Evolutionary conservation across 2,888 invertebrate genomes (phyloP).

Genomic region (Drosophila longiperda): DNA sequence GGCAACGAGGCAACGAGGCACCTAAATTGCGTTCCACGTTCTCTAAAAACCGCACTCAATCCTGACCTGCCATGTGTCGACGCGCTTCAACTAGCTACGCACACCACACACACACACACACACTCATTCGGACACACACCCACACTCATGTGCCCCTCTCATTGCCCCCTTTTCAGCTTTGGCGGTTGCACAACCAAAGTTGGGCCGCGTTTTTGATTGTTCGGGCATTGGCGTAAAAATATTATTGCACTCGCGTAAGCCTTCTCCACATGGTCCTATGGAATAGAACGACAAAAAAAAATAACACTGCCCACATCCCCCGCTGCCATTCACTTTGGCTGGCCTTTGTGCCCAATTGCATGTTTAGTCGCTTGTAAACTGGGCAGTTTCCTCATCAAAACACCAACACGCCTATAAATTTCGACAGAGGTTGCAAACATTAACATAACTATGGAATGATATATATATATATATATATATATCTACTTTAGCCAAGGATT

Average conservation of each 20-base stretch:
- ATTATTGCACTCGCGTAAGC: slow-evolving; percentile 62
- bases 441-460: not conserved
- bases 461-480: not conserved
- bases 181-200: slow-evolving; percentile 57
- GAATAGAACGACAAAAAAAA: not conserved
- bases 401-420: not conserved
- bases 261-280: slow-evolving; percentile 16
- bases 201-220: slow-evolving; percentile 58
- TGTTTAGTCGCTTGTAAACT: slow-evolving; percentile 48
- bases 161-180: slow-evolving; percentile 34
- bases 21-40: slow-evolving; percentile 4
- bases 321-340: not conserved
- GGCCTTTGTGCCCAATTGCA: slow-evolving; percentile 35
- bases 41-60: slow-evolving; percentile 55
- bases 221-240: slow-evolving; percentile 54
- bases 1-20: not conserved
- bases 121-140: not conserved
- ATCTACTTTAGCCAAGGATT: not conserved
- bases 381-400: slow-evolving; percentile 17
- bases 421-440: not conserved
- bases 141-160: too few relatives aligned
- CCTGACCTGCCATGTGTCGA: slow-evolving; percentile 62
- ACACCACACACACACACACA: not conserved
- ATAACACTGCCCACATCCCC: slow-evolving; percentile 4
- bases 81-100: slow-evolving; percentile 33